These are phyloP conservation scores for Cyanoderma ruficeps DNA, from an alignment of 2,113 vertebrate species.

Conservation along the genomic window DNA sequence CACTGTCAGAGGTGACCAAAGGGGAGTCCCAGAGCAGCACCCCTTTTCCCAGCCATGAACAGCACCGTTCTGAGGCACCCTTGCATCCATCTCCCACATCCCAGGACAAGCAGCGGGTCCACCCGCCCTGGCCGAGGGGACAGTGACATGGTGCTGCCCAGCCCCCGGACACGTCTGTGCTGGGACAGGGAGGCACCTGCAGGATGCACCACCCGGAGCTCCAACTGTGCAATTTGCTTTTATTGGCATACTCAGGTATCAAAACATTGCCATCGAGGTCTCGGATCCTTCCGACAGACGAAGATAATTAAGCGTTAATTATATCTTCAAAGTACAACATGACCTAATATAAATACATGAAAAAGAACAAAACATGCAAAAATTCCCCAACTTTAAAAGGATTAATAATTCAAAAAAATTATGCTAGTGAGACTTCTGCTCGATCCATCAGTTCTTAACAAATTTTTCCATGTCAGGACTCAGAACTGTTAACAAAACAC, in stretches of 20 bases:
- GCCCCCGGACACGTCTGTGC: neutral
- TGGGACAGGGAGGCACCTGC: neutral
- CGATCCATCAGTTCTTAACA: neutral
- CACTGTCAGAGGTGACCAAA: neutral
- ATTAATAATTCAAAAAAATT: neutral
- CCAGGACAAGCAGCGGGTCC: neutral
- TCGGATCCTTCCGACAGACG: conserved; percentile 20
- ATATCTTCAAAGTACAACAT: conserved; percentile 19
- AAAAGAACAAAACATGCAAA: conserved; percentile 69
- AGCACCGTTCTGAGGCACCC: fast-evolving
- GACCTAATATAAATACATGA: conserved; percentile 65
- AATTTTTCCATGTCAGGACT: neutral
- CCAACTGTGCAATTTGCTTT: conserved; percentile 48
- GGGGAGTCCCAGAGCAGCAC: neutral
- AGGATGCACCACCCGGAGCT: conserved; percentile 56
- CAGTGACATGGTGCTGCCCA: neutral
- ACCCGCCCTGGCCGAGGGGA: neutral
- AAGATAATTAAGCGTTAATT: conserved; percentile 3
- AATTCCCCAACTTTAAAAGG: conserved; percentile 32
- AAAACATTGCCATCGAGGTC: conserved; percentile 52
- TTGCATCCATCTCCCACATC: neutral
- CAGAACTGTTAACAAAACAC: neutral
- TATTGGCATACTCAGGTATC: conserved; percentile 65
- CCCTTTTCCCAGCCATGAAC: neutral
- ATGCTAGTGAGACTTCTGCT: neutral